Base-by-base conservation (phyloP, 2,888 invertebrate species). In the Lordiphosa andalusiaca region DNA sequence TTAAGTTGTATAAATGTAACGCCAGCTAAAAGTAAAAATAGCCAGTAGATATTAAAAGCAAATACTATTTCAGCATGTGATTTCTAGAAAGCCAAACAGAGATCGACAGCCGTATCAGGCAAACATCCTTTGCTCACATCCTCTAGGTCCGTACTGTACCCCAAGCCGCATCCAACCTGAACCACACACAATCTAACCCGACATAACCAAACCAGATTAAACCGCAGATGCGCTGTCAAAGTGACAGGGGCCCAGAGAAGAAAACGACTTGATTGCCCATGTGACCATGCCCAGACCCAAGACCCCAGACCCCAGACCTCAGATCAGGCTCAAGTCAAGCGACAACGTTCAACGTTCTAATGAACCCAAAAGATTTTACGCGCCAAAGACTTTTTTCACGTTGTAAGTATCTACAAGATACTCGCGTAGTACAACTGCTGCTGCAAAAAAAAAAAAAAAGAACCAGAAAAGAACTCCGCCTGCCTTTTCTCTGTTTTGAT, bases 301-400 rank as follows among this genome's bases (percentile, higher is more conserved):
- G n/a, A n/a, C n/a, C n/a, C n/a, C 3, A 9, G 19, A 4, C 13
- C 4, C 9, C 36, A 16, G 50, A 39, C 3, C 3, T 46, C 33
- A 16, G 40, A 42, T 33, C 37, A 44, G 46, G 12, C 53, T 37
- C 5, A 16, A 53, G 19, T 38, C 53, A 62, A 48, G 56, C 60
- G 53, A 60, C 62, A 69, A 74, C 83, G 83, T 82, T 72, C 84
- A 84, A 82, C 84, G 80, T 80, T 80, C 84, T 80, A 84, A 80
- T 80, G 84, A 80, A 84, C 80, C 83, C 80, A 61, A 78, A 84
- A 74, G 83, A 80, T 84, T 80, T 80, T 82, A 80, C 84, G 84
- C 80, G 73, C 80, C 84, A 82, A 82, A 78, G 82, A 62, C 67
- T 78, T 74, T 80, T 80, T 84, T 71, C 58, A 73, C 71, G 69